Percentiles rank a stretch among this genome's conserved stretches.
These are phyloP conservation scores for Gryllus longicercus DNA, from an alignment of 2,888 invertebrate species.

Conservation along the genomic window DNA sequence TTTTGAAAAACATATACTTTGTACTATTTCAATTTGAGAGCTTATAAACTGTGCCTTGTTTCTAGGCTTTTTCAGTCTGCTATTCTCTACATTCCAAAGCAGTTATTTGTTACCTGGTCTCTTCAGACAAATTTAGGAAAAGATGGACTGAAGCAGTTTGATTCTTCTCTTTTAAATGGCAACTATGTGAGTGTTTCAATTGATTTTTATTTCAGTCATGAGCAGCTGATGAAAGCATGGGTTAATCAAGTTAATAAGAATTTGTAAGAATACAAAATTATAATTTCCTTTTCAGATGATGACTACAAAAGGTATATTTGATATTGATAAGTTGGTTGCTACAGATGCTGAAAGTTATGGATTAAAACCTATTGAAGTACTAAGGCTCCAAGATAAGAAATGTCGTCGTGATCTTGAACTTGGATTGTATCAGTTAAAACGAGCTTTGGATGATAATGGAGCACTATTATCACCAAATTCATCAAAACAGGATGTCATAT, in stretches of 20 bases:
- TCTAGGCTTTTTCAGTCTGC: constrained; percentile 4
- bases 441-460: not conserved
- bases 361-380: not conserved
- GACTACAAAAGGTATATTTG: not conserved
- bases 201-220: no score
- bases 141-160: not conserved
- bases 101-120: not conserved
- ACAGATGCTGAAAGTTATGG: not conserved
- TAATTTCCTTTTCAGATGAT: not conserved
- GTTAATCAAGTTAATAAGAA: no score
- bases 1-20: no score
- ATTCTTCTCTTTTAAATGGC: not conserved
- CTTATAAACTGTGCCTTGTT: not conserved
- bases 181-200: not conserved
- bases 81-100: not conserved
- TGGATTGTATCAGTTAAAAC: not conserved
- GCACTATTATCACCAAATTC: not conserved
- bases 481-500: not conserved
- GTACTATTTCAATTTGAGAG: no score
- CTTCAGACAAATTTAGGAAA: not conserved
- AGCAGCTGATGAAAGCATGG: no score
- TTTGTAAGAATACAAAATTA: not conserved
- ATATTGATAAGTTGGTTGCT: not conserved
- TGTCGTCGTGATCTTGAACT: not conserved
- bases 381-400: not conserved